Conservation (phyloP, 2,888 invertebrate genomes). For the Plagodis dolabraria region DNA sequence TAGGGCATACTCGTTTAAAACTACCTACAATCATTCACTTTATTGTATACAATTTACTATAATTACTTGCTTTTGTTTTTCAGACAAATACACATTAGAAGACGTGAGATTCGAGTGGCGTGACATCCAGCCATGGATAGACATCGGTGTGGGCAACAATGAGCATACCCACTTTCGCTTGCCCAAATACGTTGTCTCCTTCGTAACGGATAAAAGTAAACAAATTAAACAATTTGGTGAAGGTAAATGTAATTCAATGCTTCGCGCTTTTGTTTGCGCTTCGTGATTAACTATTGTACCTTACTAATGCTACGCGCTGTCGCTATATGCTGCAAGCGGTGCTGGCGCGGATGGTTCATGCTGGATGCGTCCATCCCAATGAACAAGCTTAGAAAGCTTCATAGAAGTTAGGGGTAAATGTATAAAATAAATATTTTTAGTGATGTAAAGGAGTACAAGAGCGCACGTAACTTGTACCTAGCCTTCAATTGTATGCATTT, state of each 20-base stretch:
- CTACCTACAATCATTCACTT: no score
- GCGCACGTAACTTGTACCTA: no score
- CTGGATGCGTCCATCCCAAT: background rate
- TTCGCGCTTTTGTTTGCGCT: constrained; percentile 79
- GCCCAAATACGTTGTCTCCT: constrained; percentile 87
- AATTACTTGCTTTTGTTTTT: constrained; percentile 15
- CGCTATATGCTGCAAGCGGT: constrained; percentile 60
- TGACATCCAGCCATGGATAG: constrained; percentile 80
- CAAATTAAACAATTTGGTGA: constrained; percentile 87
- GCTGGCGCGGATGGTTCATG: constrained; percentile 51
- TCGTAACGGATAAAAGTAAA: constrained; percentile 85
- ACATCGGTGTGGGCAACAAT: constrained; percentile 77
- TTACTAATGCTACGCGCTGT: constrained; percentile 65
- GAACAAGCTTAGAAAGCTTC: background rate
- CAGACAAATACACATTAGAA: constrained; percentile 86
- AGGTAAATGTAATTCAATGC: constrained; percentile 85
- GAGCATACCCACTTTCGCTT: constrained; percentile 85
- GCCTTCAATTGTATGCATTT: no score
- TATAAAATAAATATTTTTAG: no score
- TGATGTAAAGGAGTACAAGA: no score
- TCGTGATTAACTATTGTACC: constrained; percentile 65
- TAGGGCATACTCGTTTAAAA: no score
- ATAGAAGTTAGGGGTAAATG: no score
- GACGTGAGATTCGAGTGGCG: constrained; percentile 87
- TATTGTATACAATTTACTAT: no score